phyloP scores from a whole-genome alignment of 2,113 vertebrate species.

The Vidua macroura region DNA sequence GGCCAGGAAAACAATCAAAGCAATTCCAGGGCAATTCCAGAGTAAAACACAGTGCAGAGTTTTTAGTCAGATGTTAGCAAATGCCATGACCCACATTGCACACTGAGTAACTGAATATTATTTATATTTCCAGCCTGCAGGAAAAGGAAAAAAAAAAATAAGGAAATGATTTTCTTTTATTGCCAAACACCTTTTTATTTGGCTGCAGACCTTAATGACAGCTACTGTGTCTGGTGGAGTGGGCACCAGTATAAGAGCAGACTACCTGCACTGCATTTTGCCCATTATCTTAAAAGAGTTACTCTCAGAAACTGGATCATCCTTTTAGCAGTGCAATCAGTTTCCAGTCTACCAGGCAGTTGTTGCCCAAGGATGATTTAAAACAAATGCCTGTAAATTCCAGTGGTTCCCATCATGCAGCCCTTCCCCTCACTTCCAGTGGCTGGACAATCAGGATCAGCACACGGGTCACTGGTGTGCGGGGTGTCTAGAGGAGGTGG shows the following conservation, averaged over 20 bases:
- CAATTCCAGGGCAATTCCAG: background rate
- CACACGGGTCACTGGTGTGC: accelerated
- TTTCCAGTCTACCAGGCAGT: background rate
- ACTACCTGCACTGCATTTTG: background rate
- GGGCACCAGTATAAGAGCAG: background rate
- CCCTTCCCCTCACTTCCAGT: background rate
- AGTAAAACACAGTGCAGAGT: background rate
- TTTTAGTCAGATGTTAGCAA: background rate
- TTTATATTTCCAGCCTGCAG: background rate
- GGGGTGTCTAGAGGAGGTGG: background rate
- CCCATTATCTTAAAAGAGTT: background rate
- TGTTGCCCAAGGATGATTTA: background rate
- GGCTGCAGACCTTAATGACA: background rate
- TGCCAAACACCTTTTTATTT: background rate
- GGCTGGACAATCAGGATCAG: background rate
- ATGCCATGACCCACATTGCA: accelerated
- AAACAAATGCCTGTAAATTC: background rate
- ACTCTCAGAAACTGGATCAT: background rate
- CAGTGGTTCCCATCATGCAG: background rate
- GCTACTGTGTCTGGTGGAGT: background rate
- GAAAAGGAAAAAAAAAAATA: background rate
- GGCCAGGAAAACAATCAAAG: background rate
- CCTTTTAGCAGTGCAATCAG: background rate
- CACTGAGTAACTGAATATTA: background rate
- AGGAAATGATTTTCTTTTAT: background rate